These are phyloP conservation scores for Phyllostomus discolor DNA, from an alignment of 2,113 vertebrate species.

Conservation along the genomic window DNA sequence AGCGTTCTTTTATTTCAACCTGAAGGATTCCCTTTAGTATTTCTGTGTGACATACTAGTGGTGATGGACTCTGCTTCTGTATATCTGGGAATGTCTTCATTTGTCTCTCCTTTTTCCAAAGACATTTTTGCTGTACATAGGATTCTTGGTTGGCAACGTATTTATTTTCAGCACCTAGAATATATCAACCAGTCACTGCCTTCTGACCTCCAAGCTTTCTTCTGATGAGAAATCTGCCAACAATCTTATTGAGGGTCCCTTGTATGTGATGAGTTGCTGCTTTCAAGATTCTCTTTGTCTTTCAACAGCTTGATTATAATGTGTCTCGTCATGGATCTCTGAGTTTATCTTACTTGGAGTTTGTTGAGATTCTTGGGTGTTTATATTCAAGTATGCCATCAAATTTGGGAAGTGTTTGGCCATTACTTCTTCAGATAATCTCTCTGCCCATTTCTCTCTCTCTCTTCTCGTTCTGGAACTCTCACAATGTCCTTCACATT, in stretches of 20 bases:
- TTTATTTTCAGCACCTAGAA: not conserved
- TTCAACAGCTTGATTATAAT: not conserved
- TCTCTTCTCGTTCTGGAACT: not conserved
- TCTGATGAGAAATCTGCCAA: not conserved
- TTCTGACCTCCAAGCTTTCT: not conserved
- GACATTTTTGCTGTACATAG: not conserved
- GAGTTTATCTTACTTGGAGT: not conserved
- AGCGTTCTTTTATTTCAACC: not conserved
- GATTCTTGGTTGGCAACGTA: not conserved
- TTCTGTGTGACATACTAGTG: not conserved
- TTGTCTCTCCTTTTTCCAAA: not conserved
- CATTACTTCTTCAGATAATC: not conserved
- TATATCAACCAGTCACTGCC: not conserved
- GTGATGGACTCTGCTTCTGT: not conserved
- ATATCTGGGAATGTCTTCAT: not conserved
- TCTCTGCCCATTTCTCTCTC: not conserved
- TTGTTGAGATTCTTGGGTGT: not conserved
- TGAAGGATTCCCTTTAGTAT: not conserved
- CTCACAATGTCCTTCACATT: not conserved
- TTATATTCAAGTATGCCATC: not conserved
- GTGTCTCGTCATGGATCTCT: not conserved
- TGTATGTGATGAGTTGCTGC: not conserved
- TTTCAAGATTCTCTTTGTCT: not conserved
- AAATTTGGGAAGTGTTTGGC: not conserved
- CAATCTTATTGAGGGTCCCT: not conserved